Evolutionary conservation across 2,888 invertebrate genomes (phyloP), one percentile per base, ranked within the genome.

Genomic region (Phyllotreta cruciferae): DNA sequence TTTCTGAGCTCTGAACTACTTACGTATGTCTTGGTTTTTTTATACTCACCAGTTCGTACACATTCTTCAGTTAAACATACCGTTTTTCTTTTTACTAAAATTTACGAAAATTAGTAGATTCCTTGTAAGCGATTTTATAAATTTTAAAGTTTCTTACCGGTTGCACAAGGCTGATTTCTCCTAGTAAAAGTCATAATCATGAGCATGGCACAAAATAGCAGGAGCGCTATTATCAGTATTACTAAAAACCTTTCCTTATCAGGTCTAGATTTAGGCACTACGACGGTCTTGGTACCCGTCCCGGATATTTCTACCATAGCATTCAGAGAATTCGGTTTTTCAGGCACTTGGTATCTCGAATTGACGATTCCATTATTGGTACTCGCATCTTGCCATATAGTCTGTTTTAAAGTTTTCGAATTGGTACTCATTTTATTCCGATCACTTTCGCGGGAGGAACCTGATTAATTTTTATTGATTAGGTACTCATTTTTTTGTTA

Each of bases 51-150:
- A 76, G 88, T 88, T 78, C 85, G 80, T 41, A 88, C 86, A 77
- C 88, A 88, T 78, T 87, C 87, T 77, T 87, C 85, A 7, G 86
- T 85, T 68, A 88, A 80, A 78, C 88, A 88, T 64, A 88, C 77
- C 63, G 72, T 75, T 68, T 75, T 70, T 68, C 67, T 73, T 39
- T 67, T 70, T 64, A 74, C 80, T 80, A 75, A 53, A 78, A 78
- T 62, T 7, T 14, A 57, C 47, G 53, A 42, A 49, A 50, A 14
- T 45, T 8, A 24, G 13, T 6, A 37, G 1, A 42, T 35, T 41
- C n/a, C 13, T 24, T 10, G 0, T 56, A 10, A 14, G 10, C n/a
- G 10, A 9, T 34, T 58, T 24, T 8, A 8, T 34, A n/a, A 3
- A 36, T 42, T 10, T 24, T 42, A 36, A 5, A 38, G 9, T 0